Evolutionary conservation across 2,797 vertebrate species (phyloP), one percentile per base, ranked within the genome.

Genomic region (Sebastes kiyomatsui): DNA sequence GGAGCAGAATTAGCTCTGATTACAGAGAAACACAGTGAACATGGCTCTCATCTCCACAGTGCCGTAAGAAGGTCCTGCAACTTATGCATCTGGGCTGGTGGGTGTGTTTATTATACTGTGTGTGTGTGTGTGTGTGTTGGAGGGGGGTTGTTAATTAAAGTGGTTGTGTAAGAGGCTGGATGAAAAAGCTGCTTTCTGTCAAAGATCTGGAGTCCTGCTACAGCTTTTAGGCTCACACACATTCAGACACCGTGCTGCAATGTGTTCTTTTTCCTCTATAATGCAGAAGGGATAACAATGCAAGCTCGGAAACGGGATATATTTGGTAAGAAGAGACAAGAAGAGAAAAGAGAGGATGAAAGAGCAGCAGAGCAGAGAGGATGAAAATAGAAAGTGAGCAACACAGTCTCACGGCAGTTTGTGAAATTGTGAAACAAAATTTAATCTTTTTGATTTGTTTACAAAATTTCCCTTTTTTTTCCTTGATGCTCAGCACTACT

Each of bases 251-350:
- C 0, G 60, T 22, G 67, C 6, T 67, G 87, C 80, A 90, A 23
- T 32, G 22, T 42, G 75, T 49, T 49, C 13, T 78, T 83, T 38
- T 78, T 85, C 25, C 69, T 82, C 64, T 65, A 59, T 61, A 80
- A 84, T 58, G 74, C 82, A 54, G 75, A 28, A 28, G 66, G 83
- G 23, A 82, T 81, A 91, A 91, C 88, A 91, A 91, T 75, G 64
- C 54, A 5, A 67, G 77, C 73, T 52, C 16, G 46, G 88, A 67
- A 73, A 72, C 67, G n/a, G 78, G 87, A 87, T 85, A 85, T 78
- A 85, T 88, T 84, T 87, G 81, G 80, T 70, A 46, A 35, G 70
- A 30, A 64, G 58, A 72, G 66, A 65, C 32, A 61, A 32, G 28
- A 32, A 11, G 10, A 61, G 42, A 59, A 74, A 59, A 13, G 58